A percentile compares a stretch with the other conserved stretches of the same genome.
Evolutionary conservation across 2,797 vertebrate genomes (phyloP).

Genomic region (Macrochelys suwanniensis): DNA sequence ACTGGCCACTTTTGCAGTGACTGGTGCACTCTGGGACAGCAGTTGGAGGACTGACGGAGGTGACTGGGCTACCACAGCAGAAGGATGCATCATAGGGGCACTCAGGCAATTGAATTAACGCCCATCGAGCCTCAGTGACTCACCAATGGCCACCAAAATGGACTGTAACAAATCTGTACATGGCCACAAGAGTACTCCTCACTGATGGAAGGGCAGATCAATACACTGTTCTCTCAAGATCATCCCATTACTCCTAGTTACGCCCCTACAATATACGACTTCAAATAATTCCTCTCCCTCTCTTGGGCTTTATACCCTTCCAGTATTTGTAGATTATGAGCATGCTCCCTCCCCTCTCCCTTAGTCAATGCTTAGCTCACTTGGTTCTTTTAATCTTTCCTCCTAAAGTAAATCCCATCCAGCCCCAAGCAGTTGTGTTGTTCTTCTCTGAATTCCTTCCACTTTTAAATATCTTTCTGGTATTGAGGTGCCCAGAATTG

Average conservation of each 20-base stretch:
- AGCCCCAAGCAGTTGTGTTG: neutral
- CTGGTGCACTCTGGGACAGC: no score
- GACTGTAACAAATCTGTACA: no score
- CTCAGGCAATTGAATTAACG: no score
- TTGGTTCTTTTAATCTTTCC: conserved; percentile 4
- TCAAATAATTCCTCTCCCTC: conserved; percentile 29
- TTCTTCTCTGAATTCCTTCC: neutral
- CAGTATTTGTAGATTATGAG: conserved; percentile 1
- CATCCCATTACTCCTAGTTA: neutral
- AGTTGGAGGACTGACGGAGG: no score
- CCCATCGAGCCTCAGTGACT: no score
- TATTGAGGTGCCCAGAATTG: neutral
- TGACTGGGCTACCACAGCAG: no score
- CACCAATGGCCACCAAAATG: no score
- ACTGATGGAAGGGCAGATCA: fast-evolving
- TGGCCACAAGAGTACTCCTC: no score
- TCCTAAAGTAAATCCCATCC: conserved; percentile 8
- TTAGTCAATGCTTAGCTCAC: neutral
- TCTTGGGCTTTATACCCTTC: neutral
- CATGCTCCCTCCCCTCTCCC: neutral
- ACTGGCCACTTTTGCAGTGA: no score
- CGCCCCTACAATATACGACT: neutral
- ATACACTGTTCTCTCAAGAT: neutral
- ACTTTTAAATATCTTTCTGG: neutral
- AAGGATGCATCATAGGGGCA: no score